Conservation (phyloP, 1,140 invertebrate genomes). For the Hyles euphorbiae region DNA sequence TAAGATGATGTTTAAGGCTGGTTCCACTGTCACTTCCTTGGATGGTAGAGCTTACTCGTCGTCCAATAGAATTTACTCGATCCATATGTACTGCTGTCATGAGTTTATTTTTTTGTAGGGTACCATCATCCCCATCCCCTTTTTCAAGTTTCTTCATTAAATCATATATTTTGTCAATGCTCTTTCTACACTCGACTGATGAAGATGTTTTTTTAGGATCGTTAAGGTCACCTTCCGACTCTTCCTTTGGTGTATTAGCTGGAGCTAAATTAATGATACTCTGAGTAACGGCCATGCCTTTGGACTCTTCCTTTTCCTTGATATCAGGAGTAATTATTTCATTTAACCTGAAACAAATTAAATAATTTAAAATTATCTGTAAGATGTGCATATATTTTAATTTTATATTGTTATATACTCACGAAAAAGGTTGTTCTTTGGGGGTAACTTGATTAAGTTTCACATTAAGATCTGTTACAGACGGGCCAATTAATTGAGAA, state of each 20-base stretch:
- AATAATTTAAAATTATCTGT: constrained; percentile 9
- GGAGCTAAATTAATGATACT: constrained; percentile 25
- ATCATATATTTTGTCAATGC: constrained; percentile 60
- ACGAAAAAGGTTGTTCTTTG: constrained; percentile 15
- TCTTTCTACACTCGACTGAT: constrained; percentile 48
- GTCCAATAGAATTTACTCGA: constrained; percentile 10
- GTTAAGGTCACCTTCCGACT: constrained; percentile 8
- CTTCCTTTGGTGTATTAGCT: constrained; percentile 29
- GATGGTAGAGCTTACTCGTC: constrained; percentile 17
- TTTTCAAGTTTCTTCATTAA: constrained; percentile 48
- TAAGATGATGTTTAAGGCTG: constrained; percentile 47
- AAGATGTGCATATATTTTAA: no score
- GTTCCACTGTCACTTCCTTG: constrained; percentile 49
- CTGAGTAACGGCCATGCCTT: constrained; percentile 3
- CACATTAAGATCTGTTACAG: constrained; percentile 17
- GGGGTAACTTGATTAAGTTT: background rate
- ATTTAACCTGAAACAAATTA: constrained; percentile 20
- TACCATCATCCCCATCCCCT: constrained; percentile 16
- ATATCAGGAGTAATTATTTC: constrained; percentile 7
- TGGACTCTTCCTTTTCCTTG: constrained; percentile 5
- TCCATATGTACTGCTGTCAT: constrained; percentile 7
- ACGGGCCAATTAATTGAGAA: constrained; percentile 20
- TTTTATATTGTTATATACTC: background rate
- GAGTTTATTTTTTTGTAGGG: constrained; percentile 12
- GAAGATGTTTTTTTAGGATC: constrained; percentile 21